phyloP scores from a whole-genome alignment of 2,113 vertebrate genomes.

The Piliocolobus tephrosceles region DNA sequence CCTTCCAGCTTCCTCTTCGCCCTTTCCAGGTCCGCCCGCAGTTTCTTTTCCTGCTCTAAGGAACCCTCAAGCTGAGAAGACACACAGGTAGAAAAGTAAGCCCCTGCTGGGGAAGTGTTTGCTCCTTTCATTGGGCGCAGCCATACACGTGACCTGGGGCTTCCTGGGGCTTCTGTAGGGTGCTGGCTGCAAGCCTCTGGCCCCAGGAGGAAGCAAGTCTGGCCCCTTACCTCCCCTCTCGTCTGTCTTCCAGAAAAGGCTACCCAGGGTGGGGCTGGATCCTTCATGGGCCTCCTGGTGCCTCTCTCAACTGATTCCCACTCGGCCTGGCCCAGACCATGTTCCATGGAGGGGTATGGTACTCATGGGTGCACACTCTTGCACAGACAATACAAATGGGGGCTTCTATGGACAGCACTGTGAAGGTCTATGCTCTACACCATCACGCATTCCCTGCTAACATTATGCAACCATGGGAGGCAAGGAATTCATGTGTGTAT shows the following conservation, averaged over 20 bases:
- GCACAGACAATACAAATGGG: background rate
- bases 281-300: too few species aligned
- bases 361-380: fast-evolving
- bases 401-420: too few species aligned
- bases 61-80: constrained; percentile 84
- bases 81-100: background rate
- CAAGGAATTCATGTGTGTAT: background rate
- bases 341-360: background rate
- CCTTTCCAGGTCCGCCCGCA: constrained; percentile 88
- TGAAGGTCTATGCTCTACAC: too few species aligned
- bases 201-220: background rate
- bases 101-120: background rate
- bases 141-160: fast-evolving
- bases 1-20: constrained; percentile 87
- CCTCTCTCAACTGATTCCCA: background rate
- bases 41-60: constrained; percentile 90
- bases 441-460: fast-evolving
- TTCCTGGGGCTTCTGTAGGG: fast-evolving
- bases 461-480: fast-evolving
- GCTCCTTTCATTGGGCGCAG: fast-evolving
- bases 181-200: fast-evolving
- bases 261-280: background rate
- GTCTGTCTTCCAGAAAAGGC: background rate
- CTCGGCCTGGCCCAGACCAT: background rate
- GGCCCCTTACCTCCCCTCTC: background rate